These are phyloP conservation scores for Pollenia griseotomentosa DNA, from an alignment of 2,888 invertebrate species.

Conservation along the genomic window DNA sequence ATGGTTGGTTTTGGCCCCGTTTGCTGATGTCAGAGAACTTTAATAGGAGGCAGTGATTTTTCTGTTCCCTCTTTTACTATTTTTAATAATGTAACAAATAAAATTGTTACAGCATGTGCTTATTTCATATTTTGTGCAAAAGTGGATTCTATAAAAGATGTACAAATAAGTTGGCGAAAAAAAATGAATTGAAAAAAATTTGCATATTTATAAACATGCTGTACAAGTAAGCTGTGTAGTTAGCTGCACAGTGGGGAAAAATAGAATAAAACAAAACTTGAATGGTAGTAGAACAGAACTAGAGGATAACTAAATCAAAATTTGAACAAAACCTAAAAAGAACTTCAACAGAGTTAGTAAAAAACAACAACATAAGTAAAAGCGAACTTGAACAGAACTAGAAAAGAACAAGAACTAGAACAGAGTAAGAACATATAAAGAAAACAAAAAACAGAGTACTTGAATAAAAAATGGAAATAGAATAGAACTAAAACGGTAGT, in stretches of 20 bases:
- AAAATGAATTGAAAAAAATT: conserved; percentile 63
- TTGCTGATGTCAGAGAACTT: conserved; percentile 36
- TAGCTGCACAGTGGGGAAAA: conserved; percentile 25
- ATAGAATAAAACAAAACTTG: background rate
- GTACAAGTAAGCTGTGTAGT: conserved; percentile 8
- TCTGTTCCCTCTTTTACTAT: conserved; percentile 16
- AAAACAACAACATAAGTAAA: no score
- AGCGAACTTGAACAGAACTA: no score
- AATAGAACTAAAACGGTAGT: no score
- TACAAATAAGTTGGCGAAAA: conserved; percentile 71
- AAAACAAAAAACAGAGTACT: no score
- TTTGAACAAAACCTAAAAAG: no score
- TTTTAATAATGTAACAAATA: conserved; percentile 60
- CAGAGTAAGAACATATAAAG: no score
- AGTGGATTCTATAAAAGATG: conserved; percentile 53
- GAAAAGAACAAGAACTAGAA: no score
- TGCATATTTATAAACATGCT: conserved; percentile 73
- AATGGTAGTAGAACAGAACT: no score
- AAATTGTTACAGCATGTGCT: conserved; percentile 53
- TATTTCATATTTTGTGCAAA: conserved; percentile 42
- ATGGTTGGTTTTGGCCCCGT: conserved; percentile 9
- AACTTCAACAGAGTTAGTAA: no score
- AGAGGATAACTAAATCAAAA: no score
- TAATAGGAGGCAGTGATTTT: conserved; percentile 65
- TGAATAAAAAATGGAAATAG: no score